Evolutionary conservation across 2,113 vertebrate species (phyloP).

Genomic region (Redunca redunca): DNA sequence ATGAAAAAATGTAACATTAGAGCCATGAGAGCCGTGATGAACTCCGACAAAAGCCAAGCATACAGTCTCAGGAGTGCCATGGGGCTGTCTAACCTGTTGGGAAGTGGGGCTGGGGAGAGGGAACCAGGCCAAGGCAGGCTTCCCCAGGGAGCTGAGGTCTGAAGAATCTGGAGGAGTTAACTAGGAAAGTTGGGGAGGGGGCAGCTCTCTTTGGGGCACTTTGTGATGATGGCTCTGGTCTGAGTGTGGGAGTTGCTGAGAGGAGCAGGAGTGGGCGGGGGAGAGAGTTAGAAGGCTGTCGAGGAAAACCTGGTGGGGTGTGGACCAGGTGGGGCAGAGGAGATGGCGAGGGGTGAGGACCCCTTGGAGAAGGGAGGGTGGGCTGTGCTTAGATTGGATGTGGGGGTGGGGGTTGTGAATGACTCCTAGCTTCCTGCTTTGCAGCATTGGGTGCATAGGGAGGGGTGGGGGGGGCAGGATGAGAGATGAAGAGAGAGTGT

Average conservation of each 20-base stretch:
- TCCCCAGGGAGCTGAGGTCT: not conserved
- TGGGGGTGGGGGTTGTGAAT: not conserved
- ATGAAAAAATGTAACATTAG: not conserved
- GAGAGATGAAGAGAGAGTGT: not conserved
- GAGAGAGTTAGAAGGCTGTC: not conserved
- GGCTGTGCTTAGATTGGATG: not conserved
- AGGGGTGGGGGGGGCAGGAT: accelerated
- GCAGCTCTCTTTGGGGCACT: not conserved
- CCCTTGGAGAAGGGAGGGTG: not conserved
- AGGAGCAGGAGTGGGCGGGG: no score
- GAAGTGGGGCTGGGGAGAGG: accelerated
- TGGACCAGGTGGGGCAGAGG: not conserved
- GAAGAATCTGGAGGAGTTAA: not conserved
- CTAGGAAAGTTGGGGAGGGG: not conserved
- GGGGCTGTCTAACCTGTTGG: not conserved
- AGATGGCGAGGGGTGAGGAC: not conserved
- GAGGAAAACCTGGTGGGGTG: not conserved
- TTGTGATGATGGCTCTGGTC: not conserved
- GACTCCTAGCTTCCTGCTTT: not conserved
- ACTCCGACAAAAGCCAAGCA: not conserved
- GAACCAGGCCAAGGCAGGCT: not conserved
- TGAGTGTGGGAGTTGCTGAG: not conserved
- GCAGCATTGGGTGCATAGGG: not conserved
- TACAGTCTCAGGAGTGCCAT: not conserved
- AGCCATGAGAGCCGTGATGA: accelerated